Conservation (phyloP, 2,888 invertebrate genomes). For the Erpobdella octoculata region DNA sequence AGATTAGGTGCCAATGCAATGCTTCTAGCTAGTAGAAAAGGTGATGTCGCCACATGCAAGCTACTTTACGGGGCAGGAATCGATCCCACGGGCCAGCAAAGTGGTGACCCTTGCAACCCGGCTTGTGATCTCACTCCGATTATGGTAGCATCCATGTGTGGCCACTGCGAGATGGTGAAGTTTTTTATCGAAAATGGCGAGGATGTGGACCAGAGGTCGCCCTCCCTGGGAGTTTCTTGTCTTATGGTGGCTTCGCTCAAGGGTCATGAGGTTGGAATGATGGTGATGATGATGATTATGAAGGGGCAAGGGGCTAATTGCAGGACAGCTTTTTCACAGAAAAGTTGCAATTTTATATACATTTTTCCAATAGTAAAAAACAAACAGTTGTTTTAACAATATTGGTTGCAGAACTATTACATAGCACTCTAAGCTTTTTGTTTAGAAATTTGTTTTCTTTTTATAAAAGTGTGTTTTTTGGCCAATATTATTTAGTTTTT, state of each 20-base stretch:
- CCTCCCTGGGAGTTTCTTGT: constrained; percentile 48
- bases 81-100: constrained; percentile 39
- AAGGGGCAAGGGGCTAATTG: neutral
- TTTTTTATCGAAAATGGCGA: constrained; percentile 48
- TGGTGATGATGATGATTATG: neutral
- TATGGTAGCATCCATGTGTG: constrained; percentile 49
- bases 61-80: constrained; percentile 47
- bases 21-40: constrained; percentile 49
- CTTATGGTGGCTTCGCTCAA: constrained; percentile 52
- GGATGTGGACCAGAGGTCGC: constrained; percentile 48
- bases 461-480: too few species aligned
- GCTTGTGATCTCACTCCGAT: constrained; percentile 49
- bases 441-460: too few species aligned
- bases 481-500: too few species aligned
- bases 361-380: too few species aligned
- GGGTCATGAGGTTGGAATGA: constrained; percentile 43
- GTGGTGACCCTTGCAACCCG: constrained; percentile 38
- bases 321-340: neutral
- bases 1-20: constrained; percentile 48
- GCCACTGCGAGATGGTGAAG: constrained; percentile 49
- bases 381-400: too few species aligned
- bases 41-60: constrained; percentile 46
- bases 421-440: too few species aligned
- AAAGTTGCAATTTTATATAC: neutral
- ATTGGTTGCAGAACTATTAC: too few species aligned